These are phyloP conservation scores for Keiferia lycopersicella DNA, from an alignment of 2,888 invertebrate species.

Conservation along the genomic window DNA sequence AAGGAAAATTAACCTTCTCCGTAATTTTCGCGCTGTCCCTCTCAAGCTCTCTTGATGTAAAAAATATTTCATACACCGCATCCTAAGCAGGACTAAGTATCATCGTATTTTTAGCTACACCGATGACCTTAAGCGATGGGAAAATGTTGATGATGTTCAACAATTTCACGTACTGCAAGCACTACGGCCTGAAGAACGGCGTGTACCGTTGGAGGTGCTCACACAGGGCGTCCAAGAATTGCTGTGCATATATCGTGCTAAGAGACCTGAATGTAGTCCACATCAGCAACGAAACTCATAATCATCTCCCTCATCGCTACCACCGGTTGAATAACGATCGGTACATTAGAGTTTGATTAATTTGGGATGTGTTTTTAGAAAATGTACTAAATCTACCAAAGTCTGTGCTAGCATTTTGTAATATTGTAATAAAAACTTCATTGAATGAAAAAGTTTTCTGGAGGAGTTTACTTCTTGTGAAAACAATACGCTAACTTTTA, in stretches of 20 bases:
- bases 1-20: too few relatives aligned
- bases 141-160: constrained; percentile 35
- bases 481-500: too few relatives aligned
- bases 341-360: too few relatives aligned
- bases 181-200: constrained; percentile 38
- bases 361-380: too few relatives aligned
- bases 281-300: constrained; percentile 33
- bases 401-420: too few relatives aligned
- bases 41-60: too few relatives aligned
- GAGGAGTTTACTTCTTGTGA: too few relatives aligned
- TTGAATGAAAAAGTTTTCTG: too few relatives aligned
- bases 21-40: too few relatives aligned
- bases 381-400: too few relatives aligned
- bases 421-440: too few relatives aligned
- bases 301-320: constrained; percentile 31
- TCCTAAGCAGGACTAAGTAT: background rate
- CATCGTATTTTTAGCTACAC: constrained; percentile 36
- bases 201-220: constrained; percentile 41
- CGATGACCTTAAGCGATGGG: constrained; percentile 34
- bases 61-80: background rate
- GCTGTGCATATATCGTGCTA: constrained; percentile 39
- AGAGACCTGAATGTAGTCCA: constrained; percentile 32
- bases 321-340: background rate
- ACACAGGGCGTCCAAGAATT: constrained; percentile 39
- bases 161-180: constrained; percentile 40